Evolutionary conservation across 2,797 vertebrate species (phyloP).

Genomic region (Echeneis naucrates): DNA sequence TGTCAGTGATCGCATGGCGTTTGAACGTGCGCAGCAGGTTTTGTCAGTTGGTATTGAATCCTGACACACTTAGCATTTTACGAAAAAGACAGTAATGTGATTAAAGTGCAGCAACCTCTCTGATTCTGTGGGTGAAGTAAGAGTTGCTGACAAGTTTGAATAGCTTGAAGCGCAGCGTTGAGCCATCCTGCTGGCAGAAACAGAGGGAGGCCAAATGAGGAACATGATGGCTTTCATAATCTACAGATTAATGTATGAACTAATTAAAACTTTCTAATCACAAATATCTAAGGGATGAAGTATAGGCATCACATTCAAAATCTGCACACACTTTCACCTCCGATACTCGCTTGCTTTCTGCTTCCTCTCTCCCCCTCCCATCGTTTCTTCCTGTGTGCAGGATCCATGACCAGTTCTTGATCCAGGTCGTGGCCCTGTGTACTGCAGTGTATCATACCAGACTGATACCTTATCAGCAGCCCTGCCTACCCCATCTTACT

Average conservation of each 20-base stretch:
- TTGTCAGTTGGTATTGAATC: background rate
- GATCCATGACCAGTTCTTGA: slow-evolving; percentile 41
- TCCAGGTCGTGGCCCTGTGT: slow-evolving; percentile 50
- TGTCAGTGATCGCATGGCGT: background rate
- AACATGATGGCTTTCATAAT: background rate
- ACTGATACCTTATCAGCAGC: slow-evolving; percentile 57
- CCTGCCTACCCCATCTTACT: slow-evolving; percentile 31
- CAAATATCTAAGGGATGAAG: background rate
- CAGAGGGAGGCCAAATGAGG: background rate
- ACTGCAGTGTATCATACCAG: slow-evolving; percentile 42
- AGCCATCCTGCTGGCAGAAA: background rate
- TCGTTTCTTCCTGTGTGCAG: slow-evolving; percentile 1
- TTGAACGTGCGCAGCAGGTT: slow-evolving; percentile 6
- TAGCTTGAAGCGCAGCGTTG: background rate
- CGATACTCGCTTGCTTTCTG: background rate
- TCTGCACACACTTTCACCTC: background rate
- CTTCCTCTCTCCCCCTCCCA: background rate
- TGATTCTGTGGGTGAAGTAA: slow-evolving; percentile 24
- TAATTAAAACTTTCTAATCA: background rate
- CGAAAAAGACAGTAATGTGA: slow-evolving; percentile 15
- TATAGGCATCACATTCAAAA: background rate
- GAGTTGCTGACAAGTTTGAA: background rate
- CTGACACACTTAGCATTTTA: slow-evolving; percentile 7
- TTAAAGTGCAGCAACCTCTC: slow-evolving; percentile 22
- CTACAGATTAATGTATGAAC: slow-evolving; percentile 13